Evolutionary conservation across 2,888 invertebrate genomes (phyloP), one percentile per base, ranked within the genome.

Genomic region (Mactromeris polynyma): DNA sequence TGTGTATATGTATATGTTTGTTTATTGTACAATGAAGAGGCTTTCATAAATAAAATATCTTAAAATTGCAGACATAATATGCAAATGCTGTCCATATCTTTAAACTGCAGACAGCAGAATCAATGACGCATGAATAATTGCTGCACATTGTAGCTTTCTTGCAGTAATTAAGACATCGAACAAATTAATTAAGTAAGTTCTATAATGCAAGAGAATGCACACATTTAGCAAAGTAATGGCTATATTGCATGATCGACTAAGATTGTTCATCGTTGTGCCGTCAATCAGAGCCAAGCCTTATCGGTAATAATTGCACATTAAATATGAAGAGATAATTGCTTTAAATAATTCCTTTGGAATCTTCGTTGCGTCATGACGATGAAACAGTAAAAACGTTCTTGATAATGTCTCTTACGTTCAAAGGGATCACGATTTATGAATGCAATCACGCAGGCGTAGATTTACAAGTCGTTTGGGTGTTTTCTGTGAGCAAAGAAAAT

Each of bases 261-360:
- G 73, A 36, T 36, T 73, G 73, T 26, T 73, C 14, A 73, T 7
- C 17, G 7, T 33, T 33, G 17, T 21, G 36, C 33, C 73, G 33
- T 73, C 73, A 73, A 73, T 36, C 33, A 33, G 17, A 33, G 36
- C 73, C 33, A 2, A 2, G 73, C 26, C 73, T 73, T 73, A 73
- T 73, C 73, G 17, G 17, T 33, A 36, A 73, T 33, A 36, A 36
- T 73, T 36, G 36, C 33, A 73, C 73, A 19, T 73, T 73, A 33
- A 73, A 73, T 73, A 73, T 73, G 73, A 73, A 19, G 33, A 31
- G 17, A 26, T 73, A 26, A 73, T 73, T 73, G 73, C 73, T 73
- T 33, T 73, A 73, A 73, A 73, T 73, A 73, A 73, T 73, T 73
- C 73, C 33, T 33, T 73, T 73, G 73, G 73, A 73, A 73, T 36